A percentile compares a stretch with the other conserved stretches of the same genome.
phyloP scores from a whole-genome alignment of 2,113 vertebrate genomes.

The Montifringilla adamsi region DNA sequence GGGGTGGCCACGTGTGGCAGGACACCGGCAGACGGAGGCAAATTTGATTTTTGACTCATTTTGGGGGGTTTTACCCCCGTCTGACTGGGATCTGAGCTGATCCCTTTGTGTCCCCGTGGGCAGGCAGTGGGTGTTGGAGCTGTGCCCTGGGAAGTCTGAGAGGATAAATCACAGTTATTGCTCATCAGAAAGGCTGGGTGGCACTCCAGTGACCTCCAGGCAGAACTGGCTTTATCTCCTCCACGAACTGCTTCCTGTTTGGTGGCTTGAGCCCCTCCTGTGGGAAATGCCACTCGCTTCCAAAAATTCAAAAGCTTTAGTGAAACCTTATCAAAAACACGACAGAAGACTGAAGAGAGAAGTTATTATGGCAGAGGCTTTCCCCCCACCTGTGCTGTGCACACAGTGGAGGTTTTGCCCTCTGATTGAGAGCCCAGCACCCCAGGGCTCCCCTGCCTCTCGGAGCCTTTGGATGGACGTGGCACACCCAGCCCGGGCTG shows the following conservation, averaged over 20 bases:
- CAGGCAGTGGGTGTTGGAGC: accelerated
- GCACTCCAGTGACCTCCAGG: neutral
- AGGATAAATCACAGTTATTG: neutral
- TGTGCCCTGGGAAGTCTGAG: neutral
- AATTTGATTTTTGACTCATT: neutral
- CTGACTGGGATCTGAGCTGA: neutral
- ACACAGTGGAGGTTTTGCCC: neutral
- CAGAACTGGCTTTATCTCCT: neutral
- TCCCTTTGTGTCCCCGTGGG: neutral
- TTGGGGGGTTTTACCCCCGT: neutral
- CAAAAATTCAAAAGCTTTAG: no score
- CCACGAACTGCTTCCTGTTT: neutral
- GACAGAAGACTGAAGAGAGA: neutral
- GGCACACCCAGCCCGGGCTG: accelerated
- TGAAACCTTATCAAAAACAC: no score
- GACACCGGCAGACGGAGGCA: neutral
- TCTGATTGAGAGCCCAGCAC: no score
- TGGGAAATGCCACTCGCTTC: no score
- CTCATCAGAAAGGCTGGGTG: neutral
- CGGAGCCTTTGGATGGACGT: no score
- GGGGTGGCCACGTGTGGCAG: neutral
- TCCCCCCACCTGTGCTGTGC: no score
- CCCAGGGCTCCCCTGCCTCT: no score
- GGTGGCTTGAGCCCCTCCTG: neutral
- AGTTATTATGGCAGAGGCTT: neutral